Evolutionary conservation across 2,113 vertebrate genomes (phyloP).

Genomic region (Gadus chalcogrammus): DNA sequence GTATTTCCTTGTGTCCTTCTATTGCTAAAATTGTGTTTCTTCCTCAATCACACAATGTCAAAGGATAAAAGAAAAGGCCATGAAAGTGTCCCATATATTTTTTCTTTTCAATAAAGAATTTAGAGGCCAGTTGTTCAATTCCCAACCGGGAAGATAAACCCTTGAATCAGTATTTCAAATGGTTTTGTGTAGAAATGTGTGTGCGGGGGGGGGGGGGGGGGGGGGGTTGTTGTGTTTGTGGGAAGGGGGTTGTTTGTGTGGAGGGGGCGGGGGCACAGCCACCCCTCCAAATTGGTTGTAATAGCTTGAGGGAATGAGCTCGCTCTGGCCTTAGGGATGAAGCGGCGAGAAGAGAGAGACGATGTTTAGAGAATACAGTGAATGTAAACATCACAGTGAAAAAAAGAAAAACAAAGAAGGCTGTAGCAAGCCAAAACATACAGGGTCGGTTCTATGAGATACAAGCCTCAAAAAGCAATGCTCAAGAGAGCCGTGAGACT

Average conservation of each 20-base stretch:
- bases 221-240: slow-evolving; percentile 31
- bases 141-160: slow-evolving; percentile 54
- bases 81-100: slow-evolving; percentile 51
- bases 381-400: slow-evolving; percentile 47
- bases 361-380: slow-evolving; percentile 52
- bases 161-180: slow-evolving; percentile 52
- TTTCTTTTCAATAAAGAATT: slow-evolving; percentile 39
- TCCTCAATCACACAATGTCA: slow-evolving; percentile 15
- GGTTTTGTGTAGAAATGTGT: slow-evolving; percentile 40
- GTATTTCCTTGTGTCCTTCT: too few relatives aligned
- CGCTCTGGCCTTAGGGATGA: slow-evolving; percentile 53
- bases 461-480: background rate
- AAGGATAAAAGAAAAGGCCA: slow-evolving; percentile 44
- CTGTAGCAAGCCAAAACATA: slow-evolving; percentile 22
- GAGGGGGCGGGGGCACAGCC: slow-evolving; percentile 28
- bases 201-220: background rate
- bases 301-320: slow-evolving; percentile 67
- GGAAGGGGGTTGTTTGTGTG: too few relatives aligned
- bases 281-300: slow-evolving; percentile 70
- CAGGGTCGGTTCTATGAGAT: slow-evolving; percentile 7
- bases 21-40: background rate
- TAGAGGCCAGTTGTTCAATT: slow-evolving; percentile 60
- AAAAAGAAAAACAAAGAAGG: slow-evolving; percentile 33
- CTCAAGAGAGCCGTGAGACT: slow-evolving; percentile 21
- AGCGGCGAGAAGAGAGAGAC: slow-evolving; percentile 30